Evolutionary conservation across 2,797 vertebrate species (phyloP), one percentile per base, ranked within the genome.

Genomic region (Neomorphus geoffroyi): DNA sequence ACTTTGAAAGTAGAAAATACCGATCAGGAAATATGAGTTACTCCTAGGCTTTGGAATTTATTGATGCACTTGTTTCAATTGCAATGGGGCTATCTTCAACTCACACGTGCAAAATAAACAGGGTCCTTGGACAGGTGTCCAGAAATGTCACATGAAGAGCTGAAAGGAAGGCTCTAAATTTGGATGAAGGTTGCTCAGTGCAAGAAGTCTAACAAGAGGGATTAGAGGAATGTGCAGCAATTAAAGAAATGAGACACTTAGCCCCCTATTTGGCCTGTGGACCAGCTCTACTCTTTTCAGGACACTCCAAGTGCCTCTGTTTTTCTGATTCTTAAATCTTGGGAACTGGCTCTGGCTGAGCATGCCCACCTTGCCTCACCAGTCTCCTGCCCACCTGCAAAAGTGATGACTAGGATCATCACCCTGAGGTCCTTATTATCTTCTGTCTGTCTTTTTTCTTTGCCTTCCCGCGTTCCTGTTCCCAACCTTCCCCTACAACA

Each of bases 1-100:
- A 61, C 83, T 91, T 89, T 85, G 85, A 64, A 92, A 87, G 91
- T 82, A 92, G 96, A 91, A 95, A 94, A 94, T 93, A 91, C 96
- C 81, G 92, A 90, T 89, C 92, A 96, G 93, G 92, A 95, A 96
- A 83, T 45, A 74, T 74, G 85, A 96, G 94, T 96, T 92, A 91
- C 88, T 92, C 89, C 93, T 19, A 23, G 80, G 91, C 89, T 87
- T 58, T 74, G 95, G 91, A 95, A 96, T 93, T 84, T 92, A 93
- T 94, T 91, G 92, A 95, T 94, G 91, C 85, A 86, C 90, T 94
- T 92, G 94, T 96, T 96, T 95, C 94, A 67, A 13, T 84, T 70
- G 91, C 70, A 35, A 10, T 0, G 7, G 61, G 53, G 54, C 94
- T 83, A 88, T 94, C 82, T 90, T 56, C 78, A 43, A 14, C 87